A percentile compares a stretch with the other conserved stretches of the same genome.
phyloP scores from a whole-genome alignment of 2,888 invertebrate species.

The Agrotis clavis region DNA sequence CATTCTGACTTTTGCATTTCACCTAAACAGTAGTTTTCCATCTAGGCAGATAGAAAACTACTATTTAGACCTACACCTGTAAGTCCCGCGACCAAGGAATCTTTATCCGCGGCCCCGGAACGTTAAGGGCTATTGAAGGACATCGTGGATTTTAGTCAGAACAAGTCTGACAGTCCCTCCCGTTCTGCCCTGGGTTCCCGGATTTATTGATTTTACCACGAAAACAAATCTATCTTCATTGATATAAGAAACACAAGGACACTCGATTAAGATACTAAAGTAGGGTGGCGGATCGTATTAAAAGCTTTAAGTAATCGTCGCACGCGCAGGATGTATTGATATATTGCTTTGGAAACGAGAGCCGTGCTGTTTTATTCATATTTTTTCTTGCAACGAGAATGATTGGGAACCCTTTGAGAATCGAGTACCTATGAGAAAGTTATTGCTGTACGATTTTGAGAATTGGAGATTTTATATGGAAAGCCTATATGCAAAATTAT shows the following conservation, averaged over 20 bases:
- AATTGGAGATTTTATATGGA: slow-evolving; percentile 22
- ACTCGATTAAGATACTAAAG: slow-evolving; percentile 52
- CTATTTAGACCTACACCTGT: too few species aligned
- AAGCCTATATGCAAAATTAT: background rate
- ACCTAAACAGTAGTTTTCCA: too few species aligned
- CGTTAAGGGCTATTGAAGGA: too few species aligned
- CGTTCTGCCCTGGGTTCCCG: too few species aligned
- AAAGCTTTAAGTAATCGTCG: slow-evolving; percentile 53
- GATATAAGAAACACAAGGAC: slow-evolving; percentile 6
- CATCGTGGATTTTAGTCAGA: too few species aligned
- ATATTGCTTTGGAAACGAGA: slow-evolving; percentile 60
- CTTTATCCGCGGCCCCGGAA: too few species aligned
- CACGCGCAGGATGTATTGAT: slow-evolving; percentile 70
- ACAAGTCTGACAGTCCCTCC: too few species aligned
- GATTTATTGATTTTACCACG: too few species aligned
- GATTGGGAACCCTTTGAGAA: slow-evolving; percentile 47
- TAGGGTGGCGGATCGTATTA: slow-evolving; percentile 54
- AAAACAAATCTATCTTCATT: background rate
- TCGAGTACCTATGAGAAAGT: slow-evolving; percentile 50
- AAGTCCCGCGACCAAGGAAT: too few species aligned
- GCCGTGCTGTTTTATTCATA: slow-evolving; percentile 60
- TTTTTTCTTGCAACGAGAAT: slow-evolving; percentile 60
- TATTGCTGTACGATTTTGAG: slow-evolving; percentile 45
- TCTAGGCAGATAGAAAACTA: too few species aligned
- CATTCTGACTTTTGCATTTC: too few species aligned